These are phyloP conservation scores for Rhynchophorus ferrugineus DNA, from an alignment of 1,140 invertebrate genomes.

Conservation along the genomic window DNA sequence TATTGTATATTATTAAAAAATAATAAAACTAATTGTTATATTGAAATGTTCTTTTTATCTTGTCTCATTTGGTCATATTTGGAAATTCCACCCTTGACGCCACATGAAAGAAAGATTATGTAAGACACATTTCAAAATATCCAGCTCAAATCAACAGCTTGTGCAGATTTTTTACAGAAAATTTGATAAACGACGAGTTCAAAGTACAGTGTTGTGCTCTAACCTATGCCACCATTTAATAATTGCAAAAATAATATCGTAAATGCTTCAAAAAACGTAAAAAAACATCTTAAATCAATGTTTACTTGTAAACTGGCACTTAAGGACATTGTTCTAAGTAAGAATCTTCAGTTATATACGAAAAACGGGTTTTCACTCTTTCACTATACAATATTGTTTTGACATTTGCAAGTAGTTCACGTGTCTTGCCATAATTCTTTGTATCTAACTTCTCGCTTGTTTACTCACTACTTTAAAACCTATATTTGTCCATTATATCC, in stretches of 20 bases:
- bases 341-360: constrained; percentile 6
- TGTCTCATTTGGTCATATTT: too few relatives aligned
- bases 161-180: not conserved
- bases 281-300: constrained; percentile 25
- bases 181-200: constrained; percentile 7
- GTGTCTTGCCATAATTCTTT: not conserved
- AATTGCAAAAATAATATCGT: not conserved
- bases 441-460: not conserved
- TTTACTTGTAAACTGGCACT: constrained; percentile 29
- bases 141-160: not conserved
- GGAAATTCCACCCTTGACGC: too few relatives aligned
- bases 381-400: not conserved
- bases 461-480: too few relatives aligned
- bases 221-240: constrained; percentile 16
- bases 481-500: too few relatives aligned
- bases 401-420: not conserved
- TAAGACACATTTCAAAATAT: too few relatives aligned
- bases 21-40: not conserved
- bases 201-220: constrained; percentile 21
- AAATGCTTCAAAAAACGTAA: constrained; percentile 2
- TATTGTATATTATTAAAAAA: not conserved
- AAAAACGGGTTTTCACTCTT: not conserved
- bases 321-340: constrained; percentile 34
- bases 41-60: not conserved
- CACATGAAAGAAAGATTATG: too few relatives aligned